These are phyloP conservation scores for Standfussiana lucernea DNA, from an alignment of 2,888 invertebrate genomes.

Conservation along the genomic window DNA sequence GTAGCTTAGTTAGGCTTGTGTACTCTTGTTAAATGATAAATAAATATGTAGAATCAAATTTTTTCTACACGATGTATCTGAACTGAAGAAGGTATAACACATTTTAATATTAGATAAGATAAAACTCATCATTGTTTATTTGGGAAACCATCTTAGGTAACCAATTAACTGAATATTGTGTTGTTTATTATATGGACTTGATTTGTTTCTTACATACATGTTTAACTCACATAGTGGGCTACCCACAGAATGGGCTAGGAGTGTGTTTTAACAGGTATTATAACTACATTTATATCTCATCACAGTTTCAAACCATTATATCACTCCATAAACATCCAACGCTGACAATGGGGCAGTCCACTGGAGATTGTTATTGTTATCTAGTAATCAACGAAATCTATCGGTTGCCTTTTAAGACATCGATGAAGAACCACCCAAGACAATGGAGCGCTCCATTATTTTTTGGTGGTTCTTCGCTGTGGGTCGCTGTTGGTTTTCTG, in stretches of 20 bases:
- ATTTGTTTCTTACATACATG: neutral
- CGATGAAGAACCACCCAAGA: slow-evolving; percentile 17
- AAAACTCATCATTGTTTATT: too few species aligned
- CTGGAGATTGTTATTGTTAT: neutral
- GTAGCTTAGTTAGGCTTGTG: neutral
- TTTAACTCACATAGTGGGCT: neutral
- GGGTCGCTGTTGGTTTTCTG: neutral
- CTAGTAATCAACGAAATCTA: slow-evolving; percentile 7
- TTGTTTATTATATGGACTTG: neutral
- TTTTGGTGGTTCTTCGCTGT: neutral
- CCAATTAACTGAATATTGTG: neutral
- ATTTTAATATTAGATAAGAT: too few species aligned
- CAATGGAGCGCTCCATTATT: slow-evolving; percentile 2
- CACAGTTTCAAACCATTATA: neutral
- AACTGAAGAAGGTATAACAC: neutral
- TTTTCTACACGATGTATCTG: neutral
- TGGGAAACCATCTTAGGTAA: neutral
- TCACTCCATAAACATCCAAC: neutral
- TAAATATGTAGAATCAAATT: neutral
- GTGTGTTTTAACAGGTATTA: neutral
- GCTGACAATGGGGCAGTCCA: slow-evolving; percentile 13
- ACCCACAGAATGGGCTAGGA: too few species aligned
- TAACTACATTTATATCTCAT: neutral
- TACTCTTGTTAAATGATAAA: neutral
- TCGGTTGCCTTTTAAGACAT: slow-evolving; percentile 13